phyloP scores from a whole-genome alignment of 2,888 invertebrate species.

The Eudemis profundana region DNA sequence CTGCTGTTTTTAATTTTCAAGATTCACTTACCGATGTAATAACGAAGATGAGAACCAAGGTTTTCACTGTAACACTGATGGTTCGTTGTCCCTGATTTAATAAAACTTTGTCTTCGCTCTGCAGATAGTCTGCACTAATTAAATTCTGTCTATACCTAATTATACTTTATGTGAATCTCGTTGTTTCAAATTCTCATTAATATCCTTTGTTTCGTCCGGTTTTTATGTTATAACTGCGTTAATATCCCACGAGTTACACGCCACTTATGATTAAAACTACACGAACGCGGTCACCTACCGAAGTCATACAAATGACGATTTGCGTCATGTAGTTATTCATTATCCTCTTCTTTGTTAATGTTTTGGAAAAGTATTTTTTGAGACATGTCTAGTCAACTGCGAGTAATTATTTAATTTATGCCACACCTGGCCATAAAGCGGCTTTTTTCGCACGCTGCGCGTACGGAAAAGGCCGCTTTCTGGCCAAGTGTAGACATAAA shows the following conservation, averaged over 20 bases:
- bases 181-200: conserved; percentile 3
- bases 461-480: too few species aligned
- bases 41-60: background rate
- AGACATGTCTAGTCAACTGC: too few species aligned
- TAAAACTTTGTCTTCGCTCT: too few species aligned
- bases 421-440: too few species aligned
- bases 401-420: too few species aligned
- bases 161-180: background rate
- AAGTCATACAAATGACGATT: conserved; percentile 11
- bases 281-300: conserved; percentile 4
- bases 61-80: too few species aligned
- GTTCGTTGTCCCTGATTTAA: too few species aligned
- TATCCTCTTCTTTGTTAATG: background rate
- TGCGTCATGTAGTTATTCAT: conserved; percentile 14
- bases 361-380: too few species aligned
- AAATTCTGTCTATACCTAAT: background rate
- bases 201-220: conserved; percentile 8
- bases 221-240: background rate
- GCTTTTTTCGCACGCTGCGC: too few species aligned
- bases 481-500: too few species aligned
- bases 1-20: background rate
- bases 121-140: too few species aligned
- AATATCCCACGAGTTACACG: background rate
- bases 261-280: background rate
- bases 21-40: background rate